Evolutionary conservation across 2,113 vertebrate genomes (phyloP).

Genomic region (Poeciliopsis retropinna): DNA sequence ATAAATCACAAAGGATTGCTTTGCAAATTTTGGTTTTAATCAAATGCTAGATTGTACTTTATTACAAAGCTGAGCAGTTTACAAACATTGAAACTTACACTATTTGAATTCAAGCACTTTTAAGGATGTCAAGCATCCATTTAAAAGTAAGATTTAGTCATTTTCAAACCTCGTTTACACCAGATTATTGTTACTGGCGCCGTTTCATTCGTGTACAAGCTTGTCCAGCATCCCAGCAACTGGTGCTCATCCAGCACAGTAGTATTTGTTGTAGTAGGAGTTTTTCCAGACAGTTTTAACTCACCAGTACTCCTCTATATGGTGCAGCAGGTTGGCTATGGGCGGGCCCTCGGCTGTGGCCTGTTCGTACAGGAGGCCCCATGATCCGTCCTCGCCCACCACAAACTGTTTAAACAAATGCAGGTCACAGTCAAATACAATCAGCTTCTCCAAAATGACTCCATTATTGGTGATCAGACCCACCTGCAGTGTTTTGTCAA

Average conservation of each 20-base stretch:
- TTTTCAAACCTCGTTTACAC: background rate
- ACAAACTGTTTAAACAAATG: slow-evolving; percentile 77
- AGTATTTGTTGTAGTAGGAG: background rate
- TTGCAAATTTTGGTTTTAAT: no score
- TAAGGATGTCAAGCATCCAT: no score
- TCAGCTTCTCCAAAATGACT: background rate
- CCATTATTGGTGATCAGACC: fast-evolving
- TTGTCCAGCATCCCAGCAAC: background rate
- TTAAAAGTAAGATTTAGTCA: background rate
- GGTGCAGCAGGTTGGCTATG: slow-evolving; percentile 80
- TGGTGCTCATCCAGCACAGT: background rate
- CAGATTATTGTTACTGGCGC: background rate
- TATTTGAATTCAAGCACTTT: no score
- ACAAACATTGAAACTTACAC: no score
- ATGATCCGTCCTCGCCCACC: slow-evolving; percentile 86
- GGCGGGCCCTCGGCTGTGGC: slow-evolving; percentile 84
- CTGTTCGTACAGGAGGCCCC: slow-evolving; percentile 86
- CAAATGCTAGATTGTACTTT: no score
- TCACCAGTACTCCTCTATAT: slow-evolving; percentile 84
- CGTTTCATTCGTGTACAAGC: background rate
- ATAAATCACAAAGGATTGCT: no score
- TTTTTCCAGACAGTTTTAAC: slow-evolving; percentile 5
- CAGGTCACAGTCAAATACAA: background rate
- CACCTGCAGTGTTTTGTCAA: slow-evolving; percentile 88
- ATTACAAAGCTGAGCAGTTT: no score